phyloP scores from a whole-genome alignment of 1,140 invertebrate species.

The Matsumurasca onukii region DNA sequence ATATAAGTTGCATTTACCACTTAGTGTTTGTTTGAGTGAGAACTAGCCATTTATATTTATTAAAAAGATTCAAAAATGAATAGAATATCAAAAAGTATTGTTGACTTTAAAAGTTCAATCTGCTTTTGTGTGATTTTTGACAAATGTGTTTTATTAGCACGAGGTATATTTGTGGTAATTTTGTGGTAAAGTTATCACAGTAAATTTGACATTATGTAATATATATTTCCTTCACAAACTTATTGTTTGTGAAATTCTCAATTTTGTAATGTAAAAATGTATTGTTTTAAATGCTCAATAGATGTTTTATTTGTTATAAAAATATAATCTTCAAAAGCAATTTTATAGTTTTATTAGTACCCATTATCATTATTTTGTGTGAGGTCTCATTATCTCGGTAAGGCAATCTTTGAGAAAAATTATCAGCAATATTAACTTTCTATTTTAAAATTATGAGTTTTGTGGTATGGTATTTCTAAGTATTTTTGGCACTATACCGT shows the following conservation, averaged over 20 bases:
- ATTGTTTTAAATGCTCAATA: constrained; percentile 26
- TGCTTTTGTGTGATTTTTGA: not conserved
- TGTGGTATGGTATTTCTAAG: no score
- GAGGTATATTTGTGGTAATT: not conserved
- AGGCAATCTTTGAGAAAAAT: no score
- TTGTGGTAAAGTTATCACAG: constrained; percentile 12
- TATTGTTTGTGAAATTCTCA: constrained; percentile 17
- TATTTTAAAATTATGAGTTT: no score
- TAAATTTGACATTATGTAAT: not conserved
- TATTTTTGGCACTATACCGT: no score
- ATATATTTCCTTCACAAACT: constrained; percentile 7
- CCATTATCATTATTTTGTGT: no score
- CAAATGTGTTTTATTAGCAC: not conserved
- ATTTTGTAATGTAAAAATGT: constrained; percentile 20
- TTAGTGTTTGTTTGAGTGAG: constrained; percentile 21
- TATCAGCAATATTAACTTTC: no score
- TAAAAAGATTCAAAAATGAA: no score
- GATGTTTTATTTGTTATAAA: constrained; percentile 30
- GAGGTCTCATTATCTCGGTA: no score
- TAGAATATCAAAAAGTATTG: not conserved
- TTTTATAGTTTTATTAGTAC: not conserved
- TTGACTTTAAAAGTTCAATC: not conserved
- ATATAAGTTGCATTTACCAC: constrained; percentile 24
- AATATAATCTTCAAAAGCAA: constrained; percentile 13
- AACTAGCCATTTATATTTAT: constrained; percentile 18